Evolutionary conservation across 2,113 vertebrate species (phyloP).

Genomic region (Rissa tridactyla): DNA sequence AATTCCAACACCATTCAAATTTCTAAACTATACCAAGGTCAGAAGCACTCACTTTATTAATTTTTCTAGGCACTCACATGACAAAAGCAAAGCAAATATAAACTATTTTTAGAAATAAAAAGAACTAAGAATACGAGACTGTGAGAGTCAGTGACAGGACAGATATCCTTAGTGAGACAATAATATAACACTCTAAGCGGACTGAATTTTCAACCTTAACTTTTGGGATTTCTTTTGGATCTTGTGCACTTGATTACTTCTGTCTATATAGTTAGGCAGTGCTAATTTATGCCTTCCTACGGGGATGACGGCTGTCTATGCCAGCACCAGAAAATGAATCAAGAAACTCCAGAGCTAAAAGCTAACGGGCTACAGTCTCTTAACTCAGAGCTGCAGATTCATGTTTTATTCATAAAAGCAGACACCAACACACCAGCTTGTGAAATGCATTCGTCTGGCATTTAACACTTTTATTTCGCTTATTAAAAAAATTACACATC

Average conservation of each 20-base stretch:
- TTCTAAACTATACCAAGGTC: neutral
- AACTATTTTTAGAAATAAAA: neutral
- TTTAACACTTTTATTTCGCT: slow-evolving; percentile 4
- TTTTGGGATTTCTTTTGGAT: neutral
- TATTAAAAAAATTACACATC: neutral
- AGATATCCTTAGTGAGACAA: neutral
- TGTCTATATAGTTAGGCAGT: slow-evolving; percentile 15
- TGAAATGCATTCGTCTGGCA: slow-evolving; percentile 45
- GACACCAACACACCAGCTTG: slow-evolving; percentile 23
- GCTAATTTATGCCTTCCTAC: slow-evolving; percentile 48
- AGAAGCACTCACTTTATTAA: neutral
- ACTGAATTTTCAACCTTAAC: neutral
- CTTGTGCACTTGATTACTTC: slow-evolving; percentile 21
- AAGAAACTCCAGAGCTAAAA: slow-evolving; percentile 21
- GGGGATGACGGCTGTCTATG: neutral
- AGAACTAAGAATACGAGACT: neutral
- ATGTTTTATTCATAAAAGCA: slow-evolving; percentile 41
- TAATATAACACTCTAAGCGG: neutral
- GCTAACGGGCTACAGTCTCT: slow-evolving; percentile 35
- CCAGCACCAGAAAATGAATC: slow-evolving; percentile 19
- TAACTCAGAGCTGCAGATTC: slow-evolving; percentile 9
- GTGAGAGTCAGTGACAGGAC: neutral
- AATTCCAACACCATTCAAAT: neutral
- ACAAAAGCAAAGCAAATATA: neutral
- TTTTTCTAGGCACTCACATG: neutral